Conservation (phyloP, 2,797 vertebrate genomes). For the Lepilemur ruficaudatus region DNA sequence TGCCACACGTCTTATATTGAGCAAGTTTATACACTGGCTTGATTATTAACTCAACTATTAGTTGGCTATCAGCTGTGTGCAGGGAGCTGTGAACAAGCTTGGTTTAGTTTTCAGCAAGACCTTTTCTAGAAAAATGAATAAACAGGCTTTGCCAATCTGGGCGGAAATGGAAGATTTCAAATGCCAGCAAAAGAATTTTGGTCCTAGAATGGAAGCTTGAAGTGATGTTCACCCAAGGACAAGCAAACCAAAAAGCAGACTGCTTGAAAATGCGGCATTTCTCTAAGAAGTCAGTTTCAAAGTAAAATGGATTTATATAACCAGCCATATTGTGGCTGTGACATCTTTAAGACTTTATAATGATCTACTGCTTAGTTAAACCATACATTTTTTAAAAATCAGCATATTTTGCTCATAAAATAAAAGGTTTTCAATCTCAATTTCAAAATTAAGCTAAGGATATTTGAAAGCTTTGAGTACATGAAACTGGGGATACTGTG, state of each 20-base stretch:
- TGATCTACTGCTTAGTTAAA: background rate
- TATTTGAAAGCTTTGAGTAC: background rate
- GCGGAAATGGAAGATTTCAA: conserved; percentile 11
- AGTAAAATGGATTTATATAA: background rate
- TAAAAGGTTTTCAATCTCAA: background rate
- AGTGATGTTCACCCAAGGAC: background rate
- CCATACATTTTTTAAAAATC: background rate
- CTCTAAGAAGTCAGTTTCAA: background rate
- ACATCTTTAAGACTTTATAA: background rate
- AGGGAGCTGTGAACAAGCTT: background rate
- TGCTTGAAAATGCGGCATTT: background rate
- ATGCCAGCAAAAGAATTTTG: background rate
- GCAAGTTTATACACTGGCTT: background rate
- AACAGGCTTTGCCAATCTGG: background rate
- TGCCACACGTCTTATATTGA: background rate
- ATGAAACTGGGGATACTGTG: background rate
- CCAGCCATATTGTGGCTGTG: background rate
- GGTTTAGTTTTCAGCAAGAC: conserved; percentile 31
- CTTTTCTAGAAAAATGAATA: conserved; percentile 43
- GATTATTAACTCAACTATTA: conserved; percentile 33
- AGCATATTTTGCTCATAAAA: background rate
- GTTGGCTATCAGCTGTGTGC: background rate
- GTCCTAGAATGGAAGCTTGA: background rate
- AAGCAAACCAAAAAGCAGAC: background rate
- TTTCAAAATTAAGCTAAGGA: background rate